A percentile compares a stretch with the other conserved stretches of the same genome.
phyloP scores from a whole-genome alignment of 1,140 invertebrate species.

The Patella vulgata region DNA sequence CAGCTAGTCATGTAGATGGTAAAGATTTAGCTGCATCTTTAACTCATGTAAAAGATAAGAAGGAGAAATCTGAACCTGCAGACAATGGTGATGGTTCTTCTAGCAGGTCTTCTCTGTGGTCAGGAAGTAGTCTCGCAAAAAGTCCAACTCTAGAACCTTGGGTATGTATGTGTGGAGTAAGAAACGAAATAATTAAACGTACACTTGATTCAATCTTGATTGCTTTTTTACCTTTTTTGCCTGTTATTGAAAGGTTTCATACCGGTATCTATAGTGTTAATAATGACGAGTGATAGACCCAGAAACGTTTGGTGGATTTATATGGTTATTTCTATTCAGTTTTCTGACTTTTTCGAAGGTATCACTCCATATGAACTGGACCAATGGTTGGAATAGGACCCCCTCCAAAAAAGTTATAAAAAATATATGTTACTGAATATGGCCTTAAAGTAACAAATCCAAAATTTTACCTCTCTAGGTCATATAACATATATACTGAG shows the following conservation, averaged over 20 bases:
- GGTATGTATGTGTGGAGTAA: slow-evolving; percentile 63
- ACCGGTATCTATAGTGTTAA: neutral
- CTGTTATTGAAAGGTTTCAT: neutral
- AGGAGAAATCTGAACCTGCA: neutral
- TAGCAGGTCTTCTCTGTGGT: slow-evolving; percentile 53
- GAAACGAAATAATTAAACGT: neutral
- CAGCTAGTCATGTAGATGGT: slow-evolving; percentile 26
- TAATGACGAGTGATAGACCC: too few relatives aligned
- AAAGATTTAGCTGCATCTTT: slow-evolving; percentile 19
- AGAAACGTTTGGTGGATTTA: too few relatives aligned
- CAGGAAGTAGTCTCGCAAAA: slow-evolving; percentile 59
- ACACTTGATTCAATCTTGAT: neutral
- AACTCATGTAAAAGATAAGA: slow-evolving; percentile 2
- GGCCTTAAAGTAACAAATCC: too few relatives aligned
- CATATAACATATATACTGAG: too few relatives aligned
- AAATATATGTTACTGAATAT: too few relatives aligned
- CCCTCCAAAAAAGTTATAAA: too few relatives aligned
- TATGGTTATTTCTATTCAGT: too few relatives aligned
- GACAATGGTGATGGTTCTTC: slow-evolving; percentile 11
- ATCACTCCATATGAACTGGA: too few relatives aligned
- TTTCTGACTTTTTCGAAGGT: too few relatives aligned
- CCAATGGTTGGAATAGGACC: too few relatives aligned
- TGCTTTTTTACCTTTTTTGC: neutral
- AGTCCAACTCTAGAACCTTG: slow-evolving; percentile 79
- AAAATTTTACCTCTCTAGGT: too few relatives aligned